Evolutionary conservation across 2,888 invertebrate species (phyloP).

Genomic region (Escarpia spicata): DNA sequence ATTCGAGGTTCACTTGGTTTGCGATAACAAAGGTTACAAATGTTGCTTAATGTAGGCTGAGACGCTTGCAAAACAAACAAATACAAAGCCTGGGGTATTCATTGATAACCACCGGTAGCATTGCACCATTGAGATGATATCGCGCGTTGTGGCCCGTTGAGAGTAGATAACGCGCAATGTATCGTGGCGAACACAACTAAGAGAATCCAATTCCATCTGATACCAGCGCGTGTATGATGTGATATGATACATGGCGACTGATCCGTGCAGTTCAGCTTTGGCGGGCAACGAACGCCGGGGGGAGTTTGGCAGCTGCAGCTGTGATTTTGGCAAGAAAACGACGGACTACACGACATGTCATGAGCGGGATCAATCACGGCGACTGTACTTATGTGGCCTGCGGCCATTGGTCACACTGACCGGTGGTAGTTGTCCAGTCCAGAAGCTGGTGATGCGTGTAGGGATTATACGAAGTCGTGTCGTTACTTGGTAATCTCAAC

Average conservation of each 20-base stretch:
- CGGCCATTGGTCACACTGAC: neutral
- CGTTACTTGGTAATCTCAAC: neutral
- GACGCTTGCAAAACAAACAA: neutral
- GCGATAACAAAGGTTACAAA: neutral
- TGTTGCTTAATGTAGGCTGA: neutral
- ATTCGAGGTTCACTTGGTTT: neutral
- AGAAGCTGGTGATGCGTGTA: neutral
- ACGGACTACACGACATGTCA: neutral
- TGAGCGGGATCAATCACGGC: neutral
- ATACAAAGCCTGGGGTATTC: neutral
- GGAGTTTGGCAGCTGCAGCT: neutral
- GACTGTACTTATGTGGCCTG: neutral
- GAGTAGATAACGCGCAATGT: neutral
- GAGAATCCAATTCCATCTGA: neutral
- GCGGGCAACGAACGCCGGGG: neutral
- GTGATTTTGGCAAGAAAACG: neutral
- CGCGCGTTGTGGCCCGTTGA: neutral
- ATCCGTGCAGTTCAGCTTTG: neutral
- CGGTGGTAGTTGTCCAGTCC: neutral
- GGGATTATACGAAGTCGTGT: neutral
- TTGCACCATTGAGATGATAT: neutral
- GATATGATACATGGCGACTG: neutral
- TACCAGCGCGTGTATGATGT: neutral
- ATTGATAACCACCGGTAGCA: neutral
- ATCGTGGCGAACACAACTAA: neutral